Evolutionary conservation across 2,113 vertebrate species (phyloP), one percentile per base, ranked within the genome.

Genomic region (Merops nubicus): DNA sequence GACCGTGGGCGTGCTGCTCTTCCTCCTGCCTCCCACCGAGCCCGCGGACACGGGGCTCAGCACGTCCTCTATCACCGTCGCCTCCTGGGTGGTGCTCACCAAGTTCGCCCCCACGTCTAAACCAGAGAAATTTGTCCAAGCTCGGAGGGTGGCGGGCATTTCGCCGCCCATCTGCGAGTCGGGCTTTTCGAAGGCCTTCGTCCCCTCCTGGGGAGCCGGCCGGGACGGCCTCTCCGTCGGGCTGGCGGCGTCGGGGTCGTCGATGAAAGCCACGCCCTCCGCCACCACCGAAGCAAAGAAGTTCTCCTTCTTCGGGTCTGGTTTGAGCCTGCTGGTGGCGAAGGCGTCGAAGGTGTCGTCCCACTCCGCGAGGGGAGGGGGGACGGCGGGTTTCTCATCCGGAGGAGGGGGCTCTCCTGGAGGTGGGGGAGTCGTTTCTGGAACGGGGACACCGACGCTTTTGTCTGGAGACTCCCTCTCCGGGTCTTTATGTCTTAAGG

Each of bases 311-410:
- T 90, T 87, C n/a, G 75, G 72, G 20, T 92, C 97, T 1, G 98
- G 97, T 80, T 98, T 98, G 78, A 99, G 98, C 95, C 99, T 98
- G 96, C 98, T 98, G 85, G 98, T 98, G 4, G 99, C 99, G 95
- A 99, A 99, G 62, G 97, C 95, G 70, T 99, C 98, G 76, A 99
- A 99, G 72, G 97, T 98, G 6, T 99, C 98, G 10, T 99, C 98
- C 98, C 98, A 98, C 85, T 99, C 98, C 0, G 98, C 96, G 93
- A 85, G 97, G 76, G 94, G 67, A 45, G 69, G 36, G 22, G 98
- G 97, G 38, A 91, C 51, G 5, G 96, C 34, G 1, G 96, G 91
- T 13, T 75, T 80, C 90, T 40, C 95, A 22, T 85, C 91, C 13
- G 31, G 91, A 31, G 97, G 75, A 91, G 73, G 80, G 47, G 77